Evolutionary conservation across 2,888 invertebrate species (phyloP).

Genomic region (Mimas tiliae): DNA sequence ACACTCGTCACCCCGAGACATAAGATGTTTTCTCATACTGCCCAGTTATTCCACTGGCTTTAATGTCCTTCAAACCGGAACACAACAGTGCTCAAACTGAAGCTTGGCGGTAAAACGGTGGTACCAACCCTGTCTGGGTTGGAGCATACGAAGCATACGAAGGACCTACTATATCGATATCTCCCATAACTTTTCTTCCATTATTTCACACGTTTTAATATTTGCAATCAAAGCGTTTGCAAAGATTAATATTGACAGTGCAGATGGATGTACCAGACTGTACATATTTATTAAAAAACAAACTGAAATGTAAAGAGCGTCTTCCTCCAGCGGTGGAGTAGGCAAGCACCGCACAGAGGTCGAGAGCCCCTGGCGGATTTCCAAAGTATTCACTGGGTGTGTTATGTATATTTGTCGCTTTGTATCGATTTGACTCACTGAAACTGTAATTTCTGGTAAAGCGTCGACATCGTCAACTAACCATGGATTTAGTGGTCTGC

Average conservation of each 20-base stretch:
- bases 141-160: too few species aligned
- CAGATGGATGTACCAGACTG: slow-evolving; percentile 17
- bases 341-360: slow-evolving; percentile 56
- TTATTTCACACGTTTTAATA: background rate
- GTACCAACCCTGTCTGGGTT: too few species aligned
- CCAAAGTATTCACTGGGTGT: slow-evolving; percentile 63
- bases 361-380: slow-evolving; percentile 66
- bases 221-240: background rate
- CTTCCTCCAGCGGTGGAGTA: slow-evolving; percentile 50
- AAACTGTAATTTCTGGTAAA: slow-evolving; percentile 62
- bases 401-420: slow-evolving; percentile 55
- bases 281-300: slow-evolving; percentile 23
- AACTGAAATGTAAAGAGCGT: slow-evolving; percentile 30
- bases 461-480: slow-evolving; percentile 18
- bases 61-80: too few species aligned
- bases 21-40: too few species aligned
- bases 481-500: slow-evolving; percentile 3
- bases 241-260: slow-evolving; percentile 34
- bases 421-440: slow-evolving; percentile 75
- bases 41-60: too few species aligned
- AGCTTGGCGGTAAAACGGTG: too few species aligned
- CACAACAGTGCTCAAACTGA: too few species aligned
- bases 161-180: too few species aligned
- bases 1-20: too few species aligned
- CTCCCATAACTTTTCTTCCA: too few species aligned